phyloP scores from a whole-genome alignment of 2,888 invertebrate species.

The Drosophila yooni region DNA sequence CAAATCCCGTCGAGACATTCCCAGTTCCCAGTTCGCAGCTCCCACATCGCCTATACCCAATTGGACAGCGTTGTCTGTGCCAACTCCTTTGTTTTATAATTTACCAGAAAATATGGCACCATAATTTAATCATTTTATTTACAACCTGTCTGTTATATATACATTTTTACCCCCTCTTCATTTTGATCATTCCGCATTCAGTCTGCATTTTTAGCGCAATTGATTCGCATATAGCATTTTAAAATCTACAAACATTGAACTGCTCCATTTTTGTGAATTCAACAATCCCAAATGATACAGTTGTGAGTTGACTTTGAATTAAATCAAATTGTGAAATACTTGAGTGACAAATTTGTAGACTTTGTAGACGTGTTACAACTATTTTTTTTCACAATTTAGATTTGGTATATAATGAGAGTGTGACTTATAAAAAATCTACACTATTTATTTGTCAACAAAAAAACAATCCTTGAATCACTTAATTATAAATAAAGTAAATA shows the following conservation, averaged over 20 bases:
- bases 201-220: conserved; percentile 56
- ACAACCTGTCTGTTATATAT: conserved; percentile 42
- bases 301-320: conserved; percentile 58
- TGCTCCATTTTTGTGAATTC: conserved; percentile 69
- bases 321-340: conserved; percentile 25
- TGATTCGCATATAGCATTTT: conserved; percentile 63
- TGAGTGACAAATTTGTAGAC: background rate
- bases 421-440: background rate
- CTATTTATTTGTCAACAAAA: background rate
- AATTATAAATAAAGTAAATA: background rate
- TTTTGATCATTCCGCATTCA: conserved; percentile 60
- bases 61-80: conserved; percentile 7
- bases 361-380: background rate
- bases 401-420: background rate
- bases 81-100: conserved; percentile 45
- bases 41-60: conserved; percentile 18
- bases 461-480: background rate
- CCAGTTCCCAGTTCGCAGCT: conserved; percentile 22
- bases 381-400: too few relatives aligned
- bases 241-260: conserved; percentile 30
- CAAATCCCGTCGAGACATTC: conserved; percentile 27
- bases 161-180: conserved; percentile 53
- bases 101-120: conserved; percentile 59
- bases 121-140: conserved; percentile 64
- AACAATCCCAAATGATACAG: conserved; percentile 50